Base-by-base conservation (phyloP, 2,797 vertebrate species). In the Mus caroli region DNA sequence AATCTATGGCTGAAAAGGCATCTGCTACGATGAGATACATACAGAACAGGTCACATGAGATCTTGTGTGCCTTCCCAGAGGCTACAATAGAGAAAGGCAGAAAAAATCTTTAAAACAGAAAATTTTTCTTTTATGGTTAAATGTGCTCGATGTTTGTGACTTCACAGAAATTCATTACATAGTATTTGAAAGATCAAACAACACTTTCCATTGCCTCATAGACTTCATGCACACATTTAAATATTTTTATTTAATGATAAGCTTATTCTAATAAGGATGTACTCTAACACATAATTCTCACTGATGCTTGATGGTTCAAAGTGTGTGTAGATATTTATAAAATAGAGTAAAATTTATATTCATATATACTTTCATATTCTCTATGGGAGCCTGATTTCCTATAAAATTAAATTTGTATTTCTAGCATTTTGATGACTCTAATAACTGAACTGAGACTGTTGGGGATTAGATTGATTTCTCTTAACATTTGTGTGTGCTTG, bases 1-100 rank as follows among this genome's bases (percentile, higher is more conserved):
- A 98, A 98, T 98, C 98, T 98, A 97, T 88, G 96, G 75, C 96
- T 96, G 97, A 93, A 9, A 43, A 97, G 97, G 93, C 97, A 96
- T 97, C 96, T 98, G 97, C 95, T 98, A 5, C 50, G 96, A 97
- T 87, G 97, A 98, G 94, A 83, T 92, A 40, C 95, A 97, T 87
- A 97, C 98, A 97, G n/a, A 84, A 91, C n/a, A 60, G 37, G 91
- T 76, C 92, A 83, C 69, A 43, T 20, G 87, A 60, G 88, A 69
- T 64, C 75, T 34, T 58, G 1, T 67, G 11, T 79, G 78, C 2
- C 85, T 97, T 89, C 56, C 71, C 43, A 71, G 10, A 90, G 80
- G 28, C 40, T 91, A 43, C 20, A 71, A 50, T 20, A 6, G 73
- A 97, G 58, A 88, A 24, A 15, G n/a, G 64, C 6, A 46, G 67